phyloP scores from a whole-genome alignment of 2,797 vertebrate species.

The Thaleichthys pacificus region DNA sequence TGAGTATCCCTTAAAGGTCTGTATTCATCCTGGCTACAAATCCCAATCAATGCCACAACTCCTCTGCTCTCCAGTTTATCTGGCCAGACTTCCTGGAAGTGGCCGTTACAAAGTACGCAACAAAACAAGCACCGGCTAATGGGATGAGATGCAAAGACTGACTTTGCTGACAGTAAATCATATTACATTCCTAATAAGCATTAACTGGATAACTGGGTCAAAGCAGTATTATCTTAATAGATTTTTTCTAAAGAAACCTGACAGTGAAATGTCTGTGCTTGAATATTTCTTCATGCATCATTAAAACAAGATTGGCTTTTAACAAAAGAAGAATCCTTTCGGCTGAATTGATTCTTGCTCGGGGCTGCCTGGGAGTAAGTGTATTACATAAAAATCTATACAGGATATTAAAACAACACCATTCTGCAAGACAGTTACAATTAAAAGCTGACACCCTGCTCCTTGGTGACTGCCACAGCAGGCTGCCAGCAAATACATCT shows the following conservation, averaged over 20 bases:
- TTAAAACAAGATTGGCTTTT: constrained; percentile 99
- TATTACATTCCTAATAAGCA: constrained; percentile 99
- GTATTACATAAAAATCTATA: constrained; percentile 99
- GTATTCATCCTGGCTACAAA: constrained; percentile 84
- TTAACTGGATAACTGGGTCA: constrained; percentile 99
- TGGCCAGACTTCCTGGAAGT: constrained; percentile 89
- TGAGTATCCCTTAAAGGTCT: constrained; percentile 55
- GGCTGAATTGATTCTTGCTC: constrained; percentile 99
- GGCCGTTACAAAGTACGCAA: constrained; percentile 88
- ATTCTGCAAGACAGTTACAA: constrained; percentile 99
- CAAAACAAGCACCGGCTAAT: constrained; percentile 98
- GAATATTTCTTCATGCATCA: constrained; percentile 99
- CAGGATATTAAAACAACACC: constrained; percentile 99
- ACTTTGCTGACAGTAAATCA: constrained; percentile 99
- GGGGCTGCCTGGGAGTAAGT: constrained; percentile 99
- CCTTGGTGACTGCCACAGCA: constrained; percentile 74
- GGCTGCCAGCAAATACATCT: constrained; percentile 79
- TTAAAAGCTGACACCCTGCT: constrained; percentile 97
- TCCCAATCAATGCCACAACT: constrained; percentile 91
- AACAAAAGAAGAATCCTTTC: constrained; percentile 99
- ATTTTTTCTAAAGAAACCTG: constrained; percentile 99
- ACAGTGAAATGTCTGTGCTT: constrained; percentile 99
- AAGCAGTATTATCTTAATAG: constrained; percentile 99
- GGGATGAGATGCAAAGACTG: constrained; percentile 99
- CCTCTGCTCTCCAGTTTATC: constrained; percentile 87